phyloP scores from a whole-genome alignment of 2,797 vertebrate genomes.

The Somateria mollissima region DNA sequence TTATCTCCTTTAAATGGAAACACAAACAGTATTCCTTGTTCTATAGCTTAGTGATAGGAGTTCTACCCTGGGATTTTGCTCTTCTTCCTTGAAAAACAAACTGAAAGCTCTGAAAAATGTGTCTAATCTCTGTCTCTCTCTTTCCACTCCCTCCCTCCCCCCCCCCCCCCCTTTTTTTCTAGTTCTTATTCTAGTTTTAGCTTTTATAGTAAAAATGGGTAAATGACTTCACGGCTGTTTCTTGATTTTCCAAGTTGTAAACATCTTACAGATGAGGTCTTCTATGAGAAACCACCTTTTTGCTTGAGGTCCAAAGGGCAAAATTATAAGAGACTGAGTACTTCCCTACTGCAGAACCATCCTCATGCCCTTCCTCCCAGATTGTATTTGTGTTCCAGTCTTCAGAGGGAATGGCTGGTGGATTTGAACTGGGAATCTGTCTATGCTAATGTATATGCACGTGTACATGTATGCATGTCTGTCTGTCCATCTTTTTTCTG shows the following conservation, averaged over 20 bases:
- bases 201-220: neutral
- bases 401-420: neutral
- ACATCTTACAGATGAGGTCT: neutral
- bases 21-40: neutral
- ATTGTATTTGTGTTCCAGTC: neutral
- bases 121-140: neutral
- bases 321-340: neutral
- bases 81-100: neutral
- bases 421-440: neutral
- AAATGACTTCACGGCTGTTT: neutral
- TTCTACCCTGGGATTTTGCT: slow-evolving; percentile 7
- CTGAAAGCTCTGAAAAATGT: neutral
- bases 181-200: neutral
- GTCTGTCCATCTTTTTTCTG: neutral
- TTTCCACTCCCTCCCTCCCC: too few relatives aligned
- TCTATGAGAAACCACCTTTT: neutral
- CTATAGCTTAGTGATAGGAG: neutral
- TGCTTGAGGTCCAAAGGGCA: neutral
- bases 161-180: neutral
- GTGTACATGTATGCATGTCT: rapidly evolving
- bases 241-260: neutral
- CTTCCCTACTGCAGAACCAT: neutral
- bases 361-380: neutral
- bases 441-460: neutral
- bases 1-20: slow-evolving; percentile 38